A percentile compares a stretch with the other conserved stretches of the same genome.
These are phyloP conservation scores for Troides oblongomaculatus DNA, from an alignment of 2,888 invertebrate genomes.

Conservation along the genomic window DNA sequence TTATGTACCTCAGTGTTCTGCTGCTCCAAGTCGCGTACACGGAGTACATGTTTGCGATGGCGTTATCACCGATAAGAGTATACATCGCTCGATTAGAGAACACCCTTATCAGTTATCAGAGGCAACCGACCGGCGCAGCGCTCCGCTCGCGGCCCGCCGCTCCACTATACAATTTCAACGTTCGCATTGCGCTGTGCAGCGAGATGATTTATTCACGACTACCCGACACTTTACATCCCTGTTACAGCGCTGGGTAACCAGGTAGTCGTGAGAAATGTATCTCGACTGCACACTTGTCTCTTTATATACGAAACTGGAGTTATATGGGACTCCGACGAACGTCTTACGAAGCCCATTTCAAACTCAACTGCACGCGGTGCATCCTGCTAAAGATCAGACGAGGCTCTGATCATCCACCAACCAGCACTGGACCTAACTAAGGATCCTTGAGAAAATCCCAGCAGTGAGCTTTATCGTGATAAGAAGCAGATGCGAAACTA, in stretches of 20 bases:
- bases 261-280: neutral
- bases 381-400: too few species aligned
- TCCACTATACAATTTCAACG: neutral
- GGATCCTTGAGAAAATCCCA: too few species aligned
- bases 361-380: too few species aligned
- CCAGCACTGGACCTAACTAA: too few species aligned
- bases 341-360: too few species aligned
- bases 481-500: too few species aligned
- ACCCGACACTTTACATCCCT: slow-evolving; percentile 16
- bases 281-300: too few species aligned
- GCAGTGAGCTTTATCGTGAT: too few species aligned
- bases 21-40: slow-evolving; percentile 55
- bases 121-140: slow-evolving; percentile 52
- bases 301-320: too few species aligned
- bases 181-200: neutral
- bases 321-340: too few species aligned
- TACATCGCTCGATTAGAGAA: slow-evolving; percentile 69
- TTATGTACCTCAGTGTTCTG: slow-evolving; percentile 57
- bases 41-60: slow-evolving; percentile 62
- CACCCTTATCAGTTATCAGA: slow-evolving; percentile 67
- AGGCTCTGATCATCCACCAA: too few species aligned
- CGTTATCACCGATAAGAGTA: slow-evolving; percentile 72
- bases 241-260: neutral
- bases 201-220: slow-evolving; percentile 21
- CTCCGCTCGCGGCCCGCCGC: slow-evolving; percentile 6